Percentiles rank a stretch among this genome's conserved stretches.
Conservation (phyloP, 2,888 invertebrate genomes). For the Amphipoea lucens region DNA sequence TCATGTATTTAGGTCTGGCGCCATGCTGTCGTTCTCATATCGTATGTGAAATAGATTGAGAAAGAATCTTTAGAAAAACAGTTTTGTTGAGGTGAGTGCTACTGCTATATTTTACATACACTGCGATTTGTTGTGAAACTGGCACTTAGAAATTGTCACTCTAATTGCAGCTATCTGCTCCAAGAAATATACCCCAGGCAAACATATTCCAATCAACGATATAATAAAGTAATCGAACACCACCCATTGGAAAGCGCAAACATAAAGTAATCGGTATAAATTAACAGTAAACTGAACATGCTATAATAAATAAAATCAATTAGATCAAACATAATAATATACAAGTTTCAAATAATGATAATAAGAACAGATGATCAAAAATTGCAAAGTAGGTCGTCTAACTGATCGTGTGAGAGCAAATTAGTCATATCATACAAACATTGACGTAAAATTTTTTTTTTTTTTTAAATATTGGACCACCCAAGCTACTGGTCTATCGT, state of each 20-base stretch:
- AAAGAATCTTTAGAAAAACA: slow-evolving; percentile 9
- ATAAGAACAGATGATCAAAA: slow-evolving; percentile 78
- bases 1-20: slow-evolving; percentile 37
- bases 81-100: not conserved
- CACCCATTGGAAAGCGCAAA: slow-evolving; percentile 57
- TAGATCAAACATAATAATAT: slow-evolving; percentile 42
- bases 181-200: slow-evolving; percentile 28
- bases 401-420: slow-evolving; percentile 78
- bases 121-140: not conserved
- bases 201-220: slow-evolving; percentile 46
- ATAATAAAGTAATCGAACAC: slow-evolving; percentile 48
- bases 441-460: no score
- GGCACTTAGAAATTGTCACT: slow-evolving; percentile 4
- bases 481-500: slow-evolving; percentile 36
- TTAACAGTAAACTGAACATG: slow-evolving; percentile 46
- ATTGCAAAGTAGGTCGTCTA: slow-evolving; percentile 76
- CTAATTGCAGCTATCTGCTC: slow-evolving; percentile 22
- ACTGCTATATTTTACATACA: not conserved
- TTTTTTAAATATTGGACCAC: slow-evolving; percentile 66
- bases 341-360: slow-evolving; percentile 51
- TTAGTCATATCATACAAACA: slow-evolving; percentile 64
- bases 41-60: slow-evolving; percentile 39
- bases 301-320: slow-evolving; percentile 60
- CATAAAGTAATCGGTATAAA: slow-evolving; percentile 50
- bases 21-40: slow-evolving; percentile 13